Evolutionary conservation across 2,888 invertebrate species (phyloP).

Genomic region (Drosophila histrio): DNA sequence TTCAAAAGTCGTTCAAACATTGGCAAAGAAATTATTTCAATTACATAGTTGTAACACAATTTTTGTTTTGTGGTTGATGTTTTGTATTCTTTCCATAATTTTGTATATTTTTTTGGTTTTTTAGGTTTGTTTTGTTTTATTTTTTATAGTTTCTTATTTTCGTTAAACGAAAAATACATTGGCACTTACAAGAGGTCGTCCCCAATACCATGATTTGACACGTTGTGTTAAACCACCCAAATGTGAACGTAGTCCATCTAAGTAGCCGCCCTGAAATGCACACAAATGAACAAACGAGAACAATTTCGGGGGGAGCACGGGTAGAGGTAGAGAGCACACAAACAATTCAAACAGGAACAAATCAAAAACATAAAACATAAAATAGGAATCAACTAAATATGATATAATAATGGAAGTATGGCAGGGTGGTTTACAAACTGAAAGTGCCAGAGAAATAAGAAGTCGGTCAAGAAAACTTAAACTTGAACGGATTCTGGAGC

Average conservation of each 20-base stretch:
- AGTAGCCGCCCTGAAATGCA: slow-evolving; percentile 93
- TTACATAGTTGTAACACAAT: slow-evolving; percentile 49
- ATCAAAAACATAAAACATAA: slow-evolving; percentile 23
- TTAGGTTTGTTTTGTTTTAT: slow-evolving; percentile 34
- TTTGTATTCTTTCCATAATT: slow-evolving; percentile 40
- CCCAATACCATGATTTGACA: slow-evolving; percentile 99
- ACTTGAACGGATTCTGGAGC: slow-evolving; percentile 33
- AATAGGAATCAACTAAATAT: slow-evolving; percentile 20
- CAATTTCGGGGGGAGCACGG: slow-evolving; percentile 73
- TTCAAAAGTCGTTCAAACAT: slow-evolving; percentile 67
- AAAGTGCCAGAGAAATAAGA: slow-evolving; percentile 26
- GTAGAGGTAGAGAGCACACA: slow-evolving; percentile 49
- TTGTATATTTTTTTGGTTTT: slow-evolving; percentile 46
- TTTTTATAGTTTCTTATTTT: slow-evolving; percentile 56
- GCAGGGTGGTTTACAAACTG: slow-evolving; percentile 11
- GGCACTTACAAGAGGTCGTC: slow-evolving; percentile 97
- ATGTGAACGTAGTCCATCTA: slow-evolving; percentile 96
- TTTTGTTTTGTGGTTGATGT: slow-evolving; percentile 58
- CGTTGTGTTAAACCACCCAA: slow-evolving; percentile 98
- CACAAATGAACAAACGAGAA: slow-evolving; percentile 83
- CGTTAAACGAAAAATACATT: slow-evolving; percentile 83
- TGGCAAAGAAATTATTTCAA: slow-evolving; percentile 51
- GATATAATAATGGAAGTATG: slow-evolving; percentile 29
- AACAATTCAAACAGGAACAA: slow-evolving; percentile 37
- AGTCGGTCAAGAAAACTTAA: slow-evolving; percentile 38